Conservation (phyloP, 2,888 invertebrate species). For the Junonia oenone region DNA sequence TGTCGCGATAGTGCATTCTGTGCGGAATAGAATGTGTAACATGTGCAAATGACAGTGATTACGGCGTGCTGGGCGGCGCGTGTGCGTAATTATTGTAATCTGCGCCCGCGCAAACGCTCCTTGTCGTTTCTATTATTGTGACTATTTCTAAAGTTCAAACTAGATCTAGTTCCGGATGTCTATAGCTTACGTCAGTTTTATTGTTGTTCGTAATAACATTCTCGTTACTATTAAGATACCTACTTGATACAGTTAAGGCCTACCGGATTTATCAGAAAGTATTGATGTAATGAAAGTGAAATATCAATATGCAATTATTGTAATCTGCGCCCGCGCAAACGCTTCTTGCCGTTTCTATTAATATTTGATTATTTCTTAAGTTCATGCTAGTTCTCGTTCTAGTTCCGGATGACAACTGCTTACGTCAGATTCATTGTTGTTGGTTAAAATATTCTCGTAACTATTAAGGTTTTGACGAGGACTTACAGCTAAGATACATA, state of each 20-base stretch:
- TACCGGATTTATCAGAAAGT: too few species aligned
- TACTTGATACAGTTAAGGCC: too few species aligned
- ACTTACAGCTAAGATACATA: too few species aligned
- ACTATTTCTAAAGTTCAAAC: constrained; percentile 9
- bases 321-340: constrained; percentile 51
- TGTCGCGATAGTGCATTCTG: constrained; percentile 63
- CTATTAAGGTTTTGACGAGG: too few species aligned
- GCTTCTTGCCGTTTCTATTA: constrained; percentile 33
- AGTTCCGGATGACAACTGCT: not conserved
- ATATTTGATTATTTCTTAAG: constrained; percentile 18
- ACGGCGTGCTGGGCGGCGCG: constrained; percentile 60
- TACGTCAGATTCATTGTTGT: not conserved
- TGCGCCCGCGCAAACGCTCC: constrained; percentile 36
- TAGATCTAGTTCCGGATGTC: not conserved
- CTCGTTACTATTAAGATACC: too few species aligned
- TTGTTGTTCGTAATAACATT: not conserved
- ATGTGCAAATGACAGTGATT: constrained; percentile 77
- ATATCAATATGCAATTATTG: constrained; percentile 78
- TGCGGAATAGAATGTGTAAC: constrained; percentile 66
- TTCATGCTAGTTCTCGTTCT: not conserved
- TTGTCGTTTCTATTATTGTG: constrained; percentile 33
- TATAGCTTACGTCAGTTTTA: not conserved
- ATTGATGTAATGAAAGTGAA: too few species aligned
- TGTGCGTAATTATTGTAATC: constrained; percentile 75
- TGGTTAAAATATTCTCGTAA: not conserved